Conservation (phyloP, 2,888 invertebrate genomes). For the Drosophila siamana region DNA sequence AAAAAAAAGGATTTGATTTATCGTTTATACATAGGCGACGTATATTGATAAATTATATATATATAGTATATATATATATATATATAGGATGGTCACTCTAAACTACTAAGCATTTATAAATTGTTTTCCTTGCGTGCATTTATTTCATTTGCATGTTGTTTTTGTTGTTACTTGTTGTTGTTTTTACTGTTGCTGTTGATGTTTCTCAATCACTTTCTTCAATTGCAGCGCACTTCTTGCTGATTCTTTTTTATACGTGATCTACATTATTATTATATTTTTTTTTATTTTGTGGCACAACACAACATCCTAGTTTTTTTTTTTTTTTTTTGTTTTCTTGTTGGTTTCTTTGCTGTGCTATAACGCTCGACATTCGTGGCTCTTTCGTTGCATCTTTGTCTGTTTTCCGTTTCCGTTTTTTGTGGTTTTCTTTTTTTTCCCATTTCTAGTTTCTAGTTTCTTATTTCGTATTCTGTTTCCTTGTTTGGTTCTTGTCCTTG, state of each 20-base stretch:
- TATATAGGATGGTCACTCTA: constrained; percentile 25
- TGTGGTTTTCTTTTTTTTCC: constrained; percentile 14
- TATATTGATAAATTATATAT: constrained; percentile 1
- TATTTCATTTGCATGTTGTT: constrained; percentile 25
- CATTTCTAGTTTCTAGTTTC: constrained; percentile 10
- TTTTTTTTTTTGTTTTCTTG: neutral
- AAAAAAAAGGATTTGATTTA: constrained; percentile 20
- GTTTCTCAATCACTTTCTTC: no score
- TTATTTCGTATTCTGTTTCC: constrained; percentile 10
- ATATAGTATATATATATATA: no score
- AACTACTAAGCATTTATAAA: constrained; percentile 12
- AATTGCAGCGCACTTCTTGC: no score
- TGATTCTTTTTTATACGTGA: neutral
- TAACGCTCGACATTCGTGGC: constrained; percentile 61
- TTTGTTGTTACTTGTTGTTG: neutral
- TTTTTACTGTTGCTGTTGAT: no score
- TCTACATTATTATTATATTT: neutral
- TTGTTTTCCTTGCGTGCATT: constrained; percentile 7
- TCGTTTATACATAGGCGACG: neutral
- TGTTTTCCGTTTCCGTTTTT: constrained; percentile 68
- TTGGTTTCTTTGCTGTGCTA: constrained; percentile 13
- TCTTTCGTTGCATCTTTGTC: constrained; percentile 76
- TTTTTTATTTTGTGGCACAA: no score
- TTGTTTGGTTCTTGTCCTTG: constrained; percentile 37
- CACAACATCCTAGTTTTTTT: no score